Conservation (phyloP, 2,888 invertebrate species). For the Plusia festucae region DNA sequence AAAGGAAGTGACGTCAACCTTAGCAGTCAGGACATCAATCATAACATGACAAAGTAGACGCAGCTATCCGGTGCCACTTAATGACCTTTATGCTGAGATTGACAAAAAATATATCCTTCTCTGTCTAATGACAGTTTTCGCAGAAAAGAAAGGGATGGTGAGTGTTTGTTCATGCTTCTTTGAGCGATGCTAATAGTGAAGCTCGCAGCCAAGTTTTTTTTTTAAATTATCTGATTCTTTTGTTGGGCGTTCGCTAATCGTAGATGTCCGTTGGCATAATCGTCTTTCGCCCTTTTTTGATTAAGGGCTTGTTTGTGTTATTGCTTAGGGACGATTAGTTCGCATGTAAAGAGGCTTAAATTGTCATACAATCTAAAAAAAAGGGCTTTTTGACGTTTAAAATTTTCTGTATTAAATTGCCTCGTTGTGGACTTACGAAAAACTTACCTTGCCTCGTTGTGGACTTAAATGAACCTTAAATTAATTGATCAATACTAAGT, state of each 20-base stretch:
- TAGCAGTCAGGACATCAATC: slow-evolving; percentile 71
- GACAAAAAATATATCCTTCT: slow-evolving; percentile 26
- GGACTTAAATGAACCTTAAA: background rate
- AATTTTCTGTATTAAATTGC: background rate
- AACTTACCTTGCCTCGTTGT: background rate
- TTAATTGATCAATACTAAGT: too few relatives aligned
- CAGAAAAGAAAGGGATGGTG: slow-evolving; percentile 14
- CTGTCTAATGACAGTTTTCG: slow-evolving; percentile 11
- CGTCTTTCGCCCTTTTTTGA: slow-evolving; percentile 35
- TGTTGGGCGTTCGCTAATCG: slow-evolving; percentile 50
- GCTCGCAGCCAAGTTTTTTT: slow-evolving; percentile 44
- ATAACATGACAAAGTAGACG: slow-evolving; percentile 77
- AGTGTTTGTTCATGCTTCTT: slow-evolving; percentile 11
- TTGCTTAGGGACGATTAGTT: slow-evolving; percentile 25
- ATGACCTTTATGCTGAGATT: slow-evolving; percentile 64
- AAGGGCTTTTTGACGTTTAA: background rate
- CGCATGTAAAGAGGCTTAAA: background rate
- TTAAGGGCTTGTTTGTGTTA: slow-evolving; percentile 33
- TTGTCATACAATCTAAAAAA: background rate
- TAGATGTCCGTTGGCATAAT: slow-evolving; percentile 52
- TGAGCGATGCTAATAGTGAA: slow-evolving; percentile 14
- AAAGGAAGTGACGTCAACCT: slow-evolving; percentile 49
- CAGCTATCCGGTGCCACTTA: slow-evolving; percentile 71
- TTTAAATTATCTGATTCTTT: slow-evolving; percentile 51
- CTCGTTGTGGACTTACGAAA: background rate